Evolutionary conservation across 2,797 vertebrate species (phyloP).

Genomic region (Sebastes hubbsi): DNA sequence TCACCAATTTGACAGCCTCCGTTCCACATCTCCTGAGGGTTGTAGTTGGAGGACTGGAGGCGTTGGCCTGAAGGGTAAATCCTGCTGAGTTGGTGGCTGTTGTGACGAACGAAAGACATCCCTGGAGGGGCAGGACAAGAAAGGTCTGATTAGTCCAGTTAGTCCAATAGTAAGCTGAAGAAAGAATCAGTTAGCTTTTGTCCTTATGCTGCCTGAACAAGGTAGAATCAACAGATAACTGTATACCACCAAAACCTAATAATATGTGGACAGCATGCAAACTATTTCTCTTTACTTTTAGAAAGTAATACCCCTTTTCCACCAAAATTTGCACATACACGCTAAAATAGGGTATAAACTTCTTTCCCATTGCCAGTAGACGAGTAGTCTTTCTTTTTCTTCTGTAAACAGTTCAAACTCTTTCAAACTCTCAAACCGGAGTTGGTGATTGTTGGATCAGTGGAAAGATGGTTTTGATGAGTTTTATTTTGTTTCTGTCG

Average conservation of each 20-base stretch:
- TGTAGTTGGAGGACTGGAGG: conserved; percentile 93
- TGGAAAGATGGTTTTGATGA: neutral
- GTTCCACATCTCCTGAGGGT: conserved; percentile 98
- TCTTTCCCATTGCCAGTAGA: neutral
- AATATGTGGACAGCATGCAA: too few species aligned
- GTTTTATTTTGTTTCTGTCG: neutral
- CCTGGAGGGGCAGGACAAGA: conserved; percentile 67
- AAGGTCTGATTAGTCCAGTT: neutral
- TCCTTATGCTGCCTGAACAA: neutral
- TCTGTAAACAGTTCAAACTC: neutral
- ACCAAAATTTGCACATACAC: accelerated
- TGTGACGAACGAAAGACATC: conserved; percentile 84
- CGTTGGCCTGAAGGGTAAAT: conserved; percentile 90
- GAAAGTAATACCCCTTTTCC: neutral
- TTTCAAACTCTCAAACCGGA: neutral
- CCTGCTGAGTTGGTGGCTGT: conserved; percentile 85
- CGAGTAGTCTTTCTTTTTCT: accelerated
- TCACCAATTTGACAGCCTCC: conserved; percentile 94
- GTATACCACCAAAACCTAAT: neutral
- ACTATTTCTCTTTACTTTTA: neutral
- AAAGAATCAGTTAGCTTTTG: neutral
- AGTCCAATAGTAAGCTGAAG: neutral
- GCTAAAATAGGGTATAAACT: neutral
- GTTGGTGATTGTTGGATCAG: neutral
- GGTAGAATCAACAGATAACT: neutral